Base-by-base conservation (phyloP, 1,140 invertebrate genomes). In the Aphidius gifuensis region DNA sequence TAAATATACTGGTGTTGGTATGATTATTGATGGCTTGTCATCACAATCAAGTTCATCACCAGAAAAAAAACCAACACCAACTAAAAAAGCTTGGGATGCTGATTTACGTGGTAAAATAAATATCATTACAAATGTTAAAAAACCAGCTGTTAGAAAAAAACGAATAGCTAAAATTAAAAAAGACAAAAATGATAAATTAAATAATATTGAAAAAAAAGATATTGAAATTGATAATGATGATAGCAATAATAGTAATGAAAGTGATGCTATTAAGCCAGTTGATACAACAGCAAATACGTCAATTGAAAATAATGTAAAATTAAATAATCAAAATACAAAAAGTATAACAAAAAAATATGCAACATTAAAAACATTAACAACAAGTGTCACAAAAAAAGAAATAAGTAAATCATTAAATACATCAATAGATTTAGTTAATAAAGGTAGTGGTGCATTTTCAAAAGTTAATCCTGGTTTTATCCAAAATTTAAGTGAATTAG, bases 1-100 rank as follows among this genome's bases (percentile, higher is more conserved):
- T 5, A 81, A 80, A 40, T 71, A 66, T 9, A 76, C 75, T 0
- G 81, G 78, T 0, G 72, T 80, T 45, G 80, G 74, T 0, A 69
- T 76, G 43, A 80, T 80, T 32, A 58, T 80, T 40, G 74, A 71
- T 0, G 53, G 56, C 1, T 70, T 74, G 6, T 67, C 74, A 2
- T 62, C 68, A 1, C 57, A 67, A 1, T 69, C 64, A 6, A 38
- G 45, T 8, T 61, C 66, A 6, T 55, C 67, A 7, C 58, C 61
- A 6, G 60, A 49, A 9, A 65, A 68, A 16, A 44, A 21, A 9
- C 21, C 40, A 54, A 6, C 43, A 11, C 5, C 38, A 23, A 9
- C 16, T 6, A 38, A 50, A 54, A 50, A 48, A 51, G 43, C 8
- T 42, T 56, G 80, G 80, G 80, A 82, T 43, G 72, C 73, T 7